Conservation (phyloP, 2,113 vertebrate species). For the Serilophus lunatus region DNA sequence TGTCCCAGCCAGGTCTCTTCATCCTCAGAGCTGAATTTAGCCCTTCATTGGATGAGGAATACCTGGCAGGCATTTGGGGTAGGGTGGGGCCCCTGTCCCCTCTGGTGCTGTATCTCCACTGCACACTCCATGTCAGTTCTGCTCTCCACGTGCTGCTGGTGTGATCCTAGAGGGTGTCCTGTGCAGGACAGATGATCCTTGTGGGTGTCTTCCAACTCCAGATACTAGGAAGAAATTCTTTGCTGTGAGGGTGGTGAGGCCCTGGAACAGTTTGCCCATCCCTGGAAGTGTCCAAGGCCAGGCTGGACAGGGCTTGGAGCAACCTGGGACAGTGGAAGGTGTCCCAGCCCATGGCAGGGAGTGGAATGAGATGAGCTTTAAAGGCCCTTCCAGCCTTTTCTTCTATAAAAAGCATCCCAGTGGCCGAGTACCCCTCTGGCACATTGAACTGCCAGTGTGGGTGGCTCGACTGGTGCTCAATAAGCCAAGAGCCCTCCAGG, state of each 20-base stretch:
- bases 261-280: not conserved
- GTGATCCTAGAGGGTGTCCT: not conserved
- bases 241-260: not conserved
- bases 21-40: not conserved
- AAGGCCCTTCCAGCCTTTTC: not conserved
- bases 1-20: too few relatives aligned
- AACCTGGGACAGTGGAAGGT: not conserved
- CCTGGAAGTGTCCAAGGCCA: not conserved
- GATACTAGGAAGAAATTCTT: not conserved
- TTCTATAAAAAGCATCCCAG: not conserved
- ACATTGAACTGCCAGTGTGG: accelerated
- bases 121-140: accelerated
- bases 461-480: not conserved
- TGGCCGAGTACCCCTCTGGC: not conserved
- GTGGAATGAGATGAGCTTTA: not conserved
- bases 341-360: not conserved
- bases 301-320: not conserved
- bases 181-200: not conserved
- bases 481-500: not conserved
- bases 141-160: accelerated
- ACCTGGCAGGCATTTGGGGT: not conserved
- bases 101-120: accelerated
- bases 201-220: not conserved
- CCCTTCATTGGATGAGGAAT: accelerated
- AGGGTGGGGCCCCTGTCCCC: too few relatives aligned